phyloP scores from a whole-genome alignment of 2,797 vertebrate species.

The Spondyliosoma cantharus region DNA sequence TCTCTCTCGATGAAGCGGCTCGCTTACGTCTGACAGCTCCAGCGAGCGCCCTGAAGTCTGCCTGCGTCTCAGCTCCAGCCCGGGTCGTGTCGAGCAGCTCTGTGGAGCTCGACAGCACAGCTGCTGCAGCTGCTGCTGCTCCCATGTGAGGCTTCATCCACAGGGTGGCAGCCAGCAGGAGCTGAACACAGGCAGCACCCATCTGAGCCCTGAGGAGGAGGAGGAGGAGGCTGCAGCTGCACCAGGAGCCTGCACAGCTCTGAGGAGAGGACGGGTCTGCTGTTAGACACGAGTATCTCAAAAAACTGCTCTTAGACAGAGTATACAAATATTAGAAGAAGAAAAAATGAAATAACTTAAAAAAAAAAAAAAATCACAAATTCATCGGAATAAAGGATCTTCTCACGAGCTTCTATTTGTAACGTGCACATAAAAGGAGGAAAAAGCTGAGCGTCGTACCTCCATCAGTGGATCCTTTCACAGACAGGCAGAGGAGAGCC shows the following conservation, averaged over 20 bases:
- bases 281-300: neutral
- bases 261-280: slow-evolving; percentile 11
- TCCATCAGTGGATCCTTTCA: slow-evolving; percentile 74
- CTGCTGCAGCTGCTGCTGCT: slow-evolving; percentile 54
- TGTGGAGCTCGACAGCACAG: slow-evolving; percentile 72
- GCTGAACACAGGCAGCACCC: slow-evolving; percentile 61
- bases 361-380: too few relatives aligned
- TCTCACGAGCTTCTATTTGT: too few relatives aligned
- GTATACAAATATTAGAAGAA: too few relatives aligned
- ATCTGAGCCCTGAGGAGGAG: slow-evolving; percentile 68
- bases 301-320: neutral
- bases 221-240: slow-evolving; percentile 24
- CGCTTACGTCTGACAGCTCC: slow-evolving; percentile 72
- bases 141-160: slow-evolving; percentile 79
- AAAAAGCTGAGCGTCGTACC: slow-evolving; percentile 74
- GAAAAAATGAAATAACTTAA: too few relatives aligned
- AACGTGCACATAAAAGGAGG: neutral
- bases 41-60: slow-evolving; percentile 42
- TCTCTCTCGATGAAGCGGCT: slow-evolving; percentile 84
- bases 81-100: slow-evolving; percentile 59
- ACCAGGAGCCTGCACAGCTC: slow-evolving; percentile 15
- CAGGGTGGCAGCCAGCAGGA: slow-evolving; percentile 84
- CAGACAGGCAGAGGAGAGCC: slow-evolving; percentile 60
- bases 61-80: neutral
- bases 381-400: too few relatives aligned